These are phyloP conservation scores for Hemaris fuciformis DNA, from an alignment of 2,888 invertebrate genomes.

Conservation along the genomic window DNA sequence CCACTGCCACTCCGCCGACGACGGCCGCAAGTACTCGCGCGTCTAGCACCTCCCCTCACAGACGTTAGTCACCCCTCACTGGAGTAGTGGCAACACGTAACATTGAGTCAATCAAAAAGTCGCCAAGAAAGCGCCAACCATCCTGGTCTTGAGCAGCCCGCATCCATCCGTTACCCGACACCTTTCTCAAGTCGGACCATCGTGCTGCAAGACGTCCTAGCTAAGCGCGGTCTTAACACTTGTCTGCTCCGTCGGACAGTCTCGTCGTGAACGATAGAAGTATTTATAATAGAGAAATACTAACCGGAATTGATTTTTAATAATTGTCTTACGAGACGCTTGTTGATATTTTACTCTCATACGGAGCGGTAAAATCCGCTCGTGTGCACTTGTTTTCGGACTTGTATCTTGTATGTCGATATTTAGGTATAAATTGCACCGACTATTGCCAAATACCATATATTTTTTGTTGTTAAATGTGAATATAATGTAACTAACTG, in stretches of 20 bases:
- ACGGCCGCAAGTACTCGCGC: conserved; percentile 93
- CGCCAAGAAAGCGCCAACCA: no score
- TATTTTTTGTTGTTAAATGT: conserved; percentile 11
- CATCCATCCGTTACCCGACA: no score
- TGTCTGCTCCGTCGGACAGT: background rate
- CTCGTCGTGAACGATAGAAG: background rate
- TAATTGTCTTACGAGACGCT: background rate
- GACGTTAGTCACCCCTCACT: no score
- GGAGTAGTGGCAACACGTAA: no score
- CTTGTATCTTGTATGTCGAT: conserved; percentile 10
- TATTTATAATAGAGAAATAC: background rate
- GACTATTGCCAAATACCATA: conserved; percentile 17
- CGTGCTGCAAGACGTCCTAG: no score
- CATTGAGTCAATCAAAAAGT: no score
- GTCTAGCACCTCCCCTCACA: conserved; percentile 69
- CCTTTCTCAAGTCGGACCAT: no score
- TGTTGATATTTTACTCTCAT: background rate
- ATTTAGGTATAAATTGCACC: conserved; percentile 9
- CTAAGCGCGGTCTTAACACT: no score
- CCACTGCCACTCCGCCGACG: conserved; percentile 98
- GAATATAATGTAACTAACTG: conserved; percentile 5
- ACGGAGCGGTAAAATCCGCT: background rate
- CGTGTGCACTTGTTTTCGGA: background rate
- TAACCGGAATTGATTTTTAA: background rate
- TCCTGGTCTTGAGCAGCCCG: no score